Evolutionary conservation across 2,797 vertebrate genomes (phyloP).

Genomic region (Epinephelus awoara): DNA sequence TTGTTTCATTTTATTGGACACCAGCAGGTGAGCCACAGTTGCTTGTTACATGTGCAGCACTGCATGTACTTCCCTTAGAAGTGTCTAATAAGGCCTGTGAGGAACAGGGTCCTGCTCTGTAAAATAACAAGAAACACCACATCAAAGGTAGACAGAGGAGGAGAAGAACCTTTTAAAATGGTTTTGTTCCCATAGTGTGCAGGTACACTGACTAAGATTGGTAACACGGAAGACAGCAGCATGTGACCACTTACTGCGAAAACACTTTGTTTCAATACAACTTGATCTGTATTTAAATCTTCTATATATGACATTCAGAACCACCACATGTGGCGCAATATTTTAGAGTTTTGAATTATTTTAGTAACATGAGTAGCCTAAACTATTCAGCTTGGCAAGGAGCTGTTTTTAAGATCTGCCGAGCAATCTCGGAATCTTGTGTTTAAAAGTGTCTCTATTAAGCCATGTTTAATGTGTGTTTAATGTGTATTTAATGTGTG

Average conservation of each 20-base stretch:
- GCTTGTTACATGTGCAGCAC: conserved; percentile 15
- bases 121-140: conserved; percentile 14
- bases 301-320: no score
- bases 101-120: not conserved
- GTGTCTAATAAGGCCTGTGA: not conserved
- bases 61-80: conserved; percentile 13
- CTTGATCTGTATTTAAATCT: not conserved
- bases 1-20: conserved; percentile 41
- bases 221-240: not conserved
- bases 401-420: no score
- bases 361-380: no score
- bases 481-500: no score
- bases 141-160: conserved; percentile 27
- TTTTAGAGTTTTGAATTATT: no score
- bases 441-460: no score
- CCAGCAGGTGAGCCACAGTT: conserved; percentile 2
- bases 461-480: no score
- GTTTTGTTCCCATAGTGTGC: not conserved
- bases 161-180: not conserved
- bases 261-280: not conserved
- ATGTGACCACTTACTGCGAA: not conserved
- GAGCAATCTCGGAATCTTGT: no score
- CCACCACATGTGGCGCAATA: no score
- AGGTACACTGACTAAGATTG: not conserved
- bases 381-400: no score